phyloP scores from a whole-genome alignment of 2,113 vertebrate species.

The Fukomys damarensis region DNA sequence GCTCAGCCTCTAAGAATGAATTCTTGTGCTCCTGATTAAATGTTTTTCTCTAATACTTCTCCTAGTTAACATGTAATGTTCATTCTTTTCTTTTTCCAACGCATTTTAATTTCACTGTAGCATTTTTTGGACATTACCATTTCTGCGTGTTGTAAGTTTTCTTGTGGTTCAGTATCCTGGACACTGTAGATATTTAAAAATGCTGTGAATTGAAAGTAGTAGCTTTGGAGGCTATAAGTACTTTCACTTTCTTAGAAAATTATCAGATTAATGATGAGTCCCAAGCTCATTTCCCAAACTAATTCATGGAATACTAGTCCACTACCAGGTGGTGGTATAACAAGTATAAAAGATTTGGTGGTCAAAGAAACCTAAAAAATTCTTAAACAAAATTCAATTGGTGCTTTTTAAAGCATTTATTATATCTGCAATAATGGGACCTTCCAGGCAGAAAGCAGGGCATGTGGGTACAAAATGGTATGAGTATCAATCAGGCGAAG shows the following conservation, averaged over 20 bases:
- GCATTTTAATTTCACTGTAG: neutral
- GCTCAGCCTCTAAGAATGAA: neutral
- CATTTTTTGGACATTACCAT: neutral
- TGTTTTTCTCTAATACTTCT: neutral
- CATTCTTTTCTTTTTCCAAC: neutral
- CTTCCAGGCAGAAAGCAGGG: neutral
- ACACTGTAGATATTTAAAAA: neutral
- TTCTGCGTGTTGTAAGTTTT: neutral
- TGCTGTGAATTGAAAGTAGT: neutral
- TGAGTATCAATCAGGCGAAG: neutral
- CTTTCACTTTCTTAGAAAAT: neutral
- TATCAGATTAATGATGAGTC: neutral
- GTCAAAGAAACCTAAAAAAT: neutral
- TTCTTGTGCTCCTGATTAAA: neutral
- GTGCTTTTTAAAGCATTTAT: neutral
- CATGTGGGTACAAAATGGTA: neutral
- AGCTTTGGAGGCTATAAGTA: neutral
- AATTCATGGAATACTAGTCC: neutral
- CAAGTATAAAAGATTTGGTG: neutral
- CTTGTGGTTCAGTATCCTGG: neutral
- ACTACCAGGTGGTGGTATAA: neutral
- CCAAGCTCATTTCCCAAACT: neutral
- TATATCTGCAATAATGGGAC: too few species aligned
- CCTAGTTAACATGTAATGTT: neutral
- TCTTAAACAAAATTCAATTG: neutral